Evolutionary conservation across 1,140 invertebrate genomes (phyloP), one percentile per base, ranked within the genome.

Genomic region (Panulirus ornatus): DNA sequence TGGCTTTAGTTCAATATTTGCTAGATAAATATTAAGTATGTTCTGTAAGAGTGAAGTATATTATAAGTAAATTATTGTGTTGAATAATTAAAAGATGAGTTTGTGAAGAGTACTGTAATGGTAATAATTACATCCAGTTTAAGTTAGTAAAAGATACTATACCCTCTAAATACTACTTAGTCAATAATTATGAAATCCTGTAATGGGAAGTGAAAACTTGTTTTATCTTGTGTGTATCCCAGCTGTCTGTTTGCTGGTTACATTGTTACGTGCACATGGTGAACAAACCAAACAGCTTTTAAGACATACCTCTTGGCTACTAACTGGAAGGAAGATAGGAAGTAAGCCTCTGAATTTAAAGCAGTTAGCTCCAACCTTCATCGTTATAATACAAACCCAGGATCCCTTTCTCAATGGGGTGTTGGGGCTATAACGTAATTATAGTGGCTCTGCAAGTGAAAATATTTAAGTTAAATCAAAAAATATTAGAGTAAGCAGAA

Each of bases 61-160:
- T 76, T 78, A 54, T 81, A 88, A 88, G 85, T 88, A 71, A 82
- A 58, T 82, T 82, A 88, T 88, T 58, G 63, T 82, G 63, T 82
- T 88, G 38, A 34, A 82, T 30, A 84, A 16, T 66, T 84, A 47
- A 84, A 44, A 66, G n/a, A 66, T 82, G 79, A 86, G 86, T 88
- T 71, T 88, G 86, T 88, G 70, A 81, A 81, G 63, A 81, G 78
- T 88, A 82, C 82, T n/a, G 40, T 88, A 81, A 81, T 51, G 51
- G 36, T 88, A 40, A 76, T 71, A 82, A 76, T 75, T n/a, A 51
- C 82, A 73, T 66, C 83, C 63, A 71, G 40, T 44, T 71, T 73
- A 73, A 84, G 38, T 84, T 73, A 71, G 70, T 40, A 54, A 22
- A 58, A 82, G 44, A 27, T 58, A 63, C 75, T 76, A 75, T 86